A percentile compares a stretch with the other conserved stretches of the same genome.
phyloP scores from a whole-genome alignment of 1,140 invertebrate genomes.

The Matsumurasca onukii region DNA sequence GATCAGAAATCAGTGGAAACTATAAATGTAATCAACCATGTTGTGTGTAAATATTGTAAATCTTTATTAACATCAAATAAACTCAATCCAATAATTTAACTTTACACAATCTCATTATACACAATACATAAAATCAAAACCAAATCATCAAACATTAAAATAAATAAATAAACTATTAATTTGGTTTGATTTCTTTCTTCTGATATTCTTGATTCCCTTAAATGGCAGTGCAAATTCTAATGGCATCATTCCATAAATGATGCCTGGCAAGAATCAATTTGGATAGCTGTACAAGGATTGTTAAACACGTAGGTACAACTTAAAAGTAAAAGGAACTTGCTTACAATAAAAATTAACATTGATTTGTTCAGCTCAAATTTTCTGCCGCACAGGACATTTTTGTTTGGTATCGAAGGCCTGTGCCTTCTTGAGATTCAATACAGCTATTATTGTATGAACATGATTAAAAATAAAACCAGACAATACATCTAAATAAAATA shows the following conservation, averaged over 20 bases:
- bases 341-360: slow-evolving; percentile 32
- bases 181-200: slow-evolving; percentile 11
- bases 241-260: background rate
- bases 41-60: slow-evolving; percentile 24
- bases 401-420: slow-evolving; percentile 26
- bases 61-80: slow-evolving; percentile 27
- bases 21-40: slow-evolving; percentile 14
- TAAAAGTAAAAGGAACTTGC: slow-evolving; percentile 33
- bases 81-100: slow-evolving; percentile 22
- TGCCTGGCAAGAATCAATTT: background rate
- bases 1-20: slow-evolving; percentile 27
- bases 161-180: slow-evolving; percentile 12
- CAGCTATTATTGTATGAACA: slow-evolving; percentile 1
- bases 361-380: slow-evolving; percentile 29
- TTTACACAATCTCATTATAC: slow-evolving; percentile 12
- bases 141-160: slow-evolving; percentile 23
- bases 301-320: background rate
- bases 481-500: slow-evolving; percentile 22
- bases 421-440: slow-evolving; percentile 4
- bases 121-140: slow-evolving; percentile 19
- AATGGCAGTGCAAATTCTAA: slow-evolving; percentile 17
- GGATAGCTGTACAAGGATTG: slow-evolving; percentile 12
- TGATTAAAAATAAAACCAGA: background rate
- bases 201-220: background rate
- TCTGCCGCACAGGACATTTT: slow-evolving; percentile 17